Base-by-base conservation (phyloP, 1,140 invertebrate species). In the Drosophila ironensis region DNA sequence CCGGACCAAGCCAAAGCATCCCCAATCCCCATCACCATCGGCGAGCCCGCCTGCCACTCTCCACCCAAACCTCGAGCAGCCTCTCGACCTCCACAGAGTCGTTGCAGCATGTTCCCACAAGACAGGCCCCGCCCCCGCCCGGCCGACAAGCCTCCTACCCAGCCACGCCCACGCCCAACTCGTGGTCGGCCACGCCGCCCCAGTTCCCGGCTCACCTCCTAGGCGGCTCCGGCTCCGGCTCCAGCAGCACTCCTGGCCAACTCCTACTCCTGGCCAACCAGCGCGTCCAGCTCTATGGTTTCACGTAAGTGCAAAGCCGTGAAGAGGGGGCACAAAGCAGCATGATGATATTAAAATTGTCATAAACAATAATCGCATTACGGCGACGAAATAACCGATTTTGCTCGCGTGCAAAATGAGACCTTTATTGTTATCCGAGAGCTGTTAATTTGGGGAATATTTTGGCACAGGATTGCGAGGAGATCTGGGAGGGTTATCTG, bases 231-330 rank as follows among this genome's bases (percentile, higher is more conserved):
- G 38, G 63, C 40, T 77, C 78, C 4, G 60, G 12, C 40, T 77
- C 78, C 4, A 57, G 12, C 17, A 76, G 59, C 51, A 82, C 73
- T 9, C 30, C 78, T n/a, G n/a, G n/a, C n/a, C n/a, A n/a, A n/a
- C 7, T 35, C 47, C 14, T n/a, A n/a, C 46, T 61, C 6, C 53
- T 88, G 45, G 69, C 76, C 42, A 48, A 24, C 37, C 66, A 76
- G 70, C 73, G 70, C 1, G 48, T 74, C n/a, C 48, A 72, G 37
- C 71, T 88, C 3, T 46, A 64, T 27, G 64, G 72, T 20, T 78
- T 64, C 50, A 86, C 67, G 87, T 88, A 81, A 77, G 87, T 88
- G 1, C n/a, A n/a, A n/a, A n/a, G n/a, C n/a, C n/a, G n/a, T n/a
- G n/a, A n/a, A n/a, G n/a, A n/a, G n/a, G n/a, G n/a, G n/a, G n/a